Conservation (phyloP, 2,888 invertebrate genomes). For the Hydraecia micacea region DNA sequence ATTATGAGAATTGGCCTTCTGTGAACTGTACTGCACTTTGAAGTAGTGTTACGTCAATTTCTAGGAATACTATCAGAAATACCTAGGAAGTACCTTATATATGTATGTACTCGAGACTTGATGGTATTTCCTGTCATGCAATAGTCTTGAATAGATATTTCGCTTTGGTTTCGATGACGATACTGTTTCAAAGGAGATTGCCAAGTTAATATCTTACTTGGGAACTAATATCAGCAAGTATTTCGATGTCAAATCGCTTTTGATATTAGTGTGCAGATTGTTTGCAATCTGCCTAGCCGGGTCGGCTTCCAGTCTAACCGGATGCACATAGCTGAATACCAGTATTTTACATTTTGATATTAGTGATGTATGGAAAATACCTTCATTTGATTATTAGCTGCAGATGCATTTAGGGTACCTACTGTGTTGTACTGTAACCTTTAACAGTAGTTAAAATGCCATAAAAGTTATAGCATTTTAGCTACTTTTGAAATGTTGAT, state of each 20-base stretch:
- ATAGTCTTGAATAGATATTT: background rate
- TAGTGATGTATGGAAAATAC: background rate
- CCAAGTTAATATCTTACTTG: background rate
- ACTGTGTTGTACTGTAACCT: background rate
- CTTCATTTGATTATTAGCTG: background rate
- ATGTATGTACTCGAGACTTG: constrained; percentile 6
- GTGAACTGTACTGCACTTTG: background rate
- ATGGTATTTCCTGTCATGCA: constrained; percentile 27
- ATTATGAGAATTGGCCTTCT: background rate
- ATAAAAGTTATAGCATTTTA: background rate
- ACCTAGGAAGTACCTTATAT: constrained; percentile 11
- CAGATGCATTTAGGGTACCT: background rate
- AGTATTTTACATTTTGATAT: background rate
- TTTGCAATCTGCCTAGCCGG: too few species aligned
- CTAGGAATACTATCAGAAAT: constrained; percentile 25
- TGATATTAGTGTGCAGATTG: background rate
- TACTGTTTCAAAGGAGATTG: background rate
- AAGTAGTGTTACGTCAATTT: constrained; percentile 2
- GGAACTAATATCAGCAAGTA: constrained; percentile 25
- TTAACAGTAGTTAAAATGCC: background rate
- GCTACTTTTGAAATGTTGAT: background rate
- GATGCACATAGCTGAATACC: too few species aligned
- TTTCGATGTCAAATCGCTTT: background rate
- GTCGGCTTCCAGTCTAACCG: too few species aligned
- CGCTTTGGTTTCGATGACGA: constrained; percentile 7